Evolutionary conservation across 2,888 invertebrate species (phyloP).

Genomic region (Caenorhabditis sp.): DNA sequence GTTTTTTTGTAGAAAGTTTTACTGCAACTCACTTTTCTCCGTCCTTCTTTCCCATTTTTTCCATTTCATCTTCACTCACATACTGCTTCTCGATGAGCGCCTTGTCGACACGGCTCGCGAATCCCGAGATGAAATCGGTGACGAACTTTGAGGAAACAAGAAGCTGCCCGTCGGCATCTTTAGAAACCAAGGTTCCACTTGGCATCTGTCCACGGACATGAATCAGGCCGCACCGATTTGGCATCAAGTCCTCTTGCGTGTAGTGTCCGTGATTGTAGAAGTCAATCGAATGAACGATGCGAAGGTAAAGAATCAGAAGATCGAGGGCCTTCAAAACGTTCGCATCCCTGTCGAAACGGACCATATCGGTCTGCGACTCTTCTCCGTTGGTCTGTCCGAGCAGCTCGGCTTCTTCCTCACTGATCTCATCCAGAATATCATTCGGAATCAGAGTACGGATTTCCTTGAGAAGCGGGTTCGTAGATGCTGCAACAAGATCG

Average conservation of each 20-base stretch:
- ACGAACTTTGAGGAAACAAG: slow-evolving; percentile 66
- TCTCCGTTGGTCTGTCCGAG: slow-evolving; percentile 82
- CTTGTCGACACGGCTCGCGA: slow-evolving; percentile 92
- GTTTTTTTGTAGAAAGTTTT: slow-evolving; percentile 54
- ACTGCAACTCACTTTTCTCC: slow-evolving; percentile 82
- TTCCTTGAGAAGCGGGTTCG: slow-evolving; percentile 51
- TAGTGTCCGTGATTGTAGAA: slow-evolving; percentile 99
- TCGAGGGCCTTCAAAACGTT: slow-evolving; percentile 82
- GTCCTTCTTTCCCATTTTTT: slow-evolving; percentile 89
- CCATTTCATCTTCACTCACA: slow-evolving; percentile 86
- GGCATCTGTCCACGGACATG: slow-evolving; percentile 94
- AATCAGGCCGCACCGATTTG: slow-evolving; percentile 95
- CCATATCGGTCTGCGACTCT: slow-evolving; percentile 81
- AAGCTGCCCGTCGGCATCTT: slow-evolving; percentile 79
- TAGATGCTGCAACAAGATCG: slow-evolving; percentile 55
- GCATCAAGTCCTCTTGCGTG: slow-evolving; percentile 99
- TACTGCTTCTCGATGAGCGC: slow-evolving; percentile 83
- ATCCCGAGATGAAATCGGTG: slow-evolving; percentile 82
- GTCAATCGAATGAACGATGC: slow-evolving; percentile 97
- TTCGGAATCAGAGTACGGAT: slow-evolving; percentile 28
- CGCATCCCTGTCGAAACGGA: slow-evolving; percentile 85
- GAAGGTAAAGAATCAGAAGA: slow-evolving; percentile 89
- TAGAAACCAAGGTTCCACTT: slow-evolving; percentile 83
- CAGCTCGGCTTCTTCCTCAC: slow-evolving; percentile 96
- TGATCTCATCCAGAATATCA: slow-evolving; percentile 86